These are phyloP conservation scores for Leptoteleia sp. DNA, from an alignment of 1,140 invertebrate genomes.

Conservation along the genomic window DNA sequence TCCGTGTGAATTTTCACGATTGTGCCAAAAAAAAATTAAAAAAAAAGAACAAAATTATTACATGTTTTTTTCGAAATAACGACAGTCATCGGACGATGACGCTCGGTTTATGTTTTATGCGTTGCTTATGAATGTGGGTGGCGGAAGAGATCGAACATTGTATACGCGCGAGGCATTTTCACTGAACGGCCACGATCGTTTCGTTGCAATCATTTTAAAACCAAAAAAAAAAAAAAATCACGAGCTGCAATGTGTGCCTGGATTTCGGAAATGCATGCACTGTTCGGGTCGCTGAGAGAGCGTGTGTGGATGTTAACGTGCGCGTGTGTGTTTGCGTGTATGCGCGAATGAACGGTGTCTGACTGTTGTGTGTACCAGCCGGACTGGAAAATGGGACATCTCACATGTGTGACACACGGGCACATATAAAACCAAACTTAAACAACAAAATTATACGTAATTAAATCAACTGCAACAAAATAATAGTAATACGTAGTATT, in stretches of 20 bases:
- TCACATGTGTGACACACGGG: conserved; percentile 67
- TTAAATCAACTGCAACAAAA: no score
- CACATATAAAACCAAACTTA: conserved; percentile 19
- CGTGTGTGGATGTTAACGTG: no score
- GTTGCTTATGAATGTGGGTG: conserved; percentile 46
- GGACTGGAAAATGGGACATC: conserved; percentile 34
- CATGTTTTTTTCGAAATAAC: no score
- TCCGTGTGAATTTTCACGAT: conserved; percentile 29
- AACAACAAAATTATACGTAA: no score
- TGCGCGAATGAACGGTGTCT: conserved; percentile 5
- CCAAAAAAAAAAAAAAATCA: no score
- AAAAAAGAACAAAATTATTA: no score
- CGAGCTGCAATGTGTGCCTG: conserved; percentile 18
- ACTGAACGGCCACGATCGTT: conserved; percentile 20
- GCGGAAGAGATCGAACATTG: conserved; percentile 23
- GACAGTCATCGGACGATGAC: conserved; percentile 19
- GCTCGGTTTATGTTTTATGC: conserved; percentile 2
- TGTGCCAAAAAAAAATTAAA: conserved; percentile 27
- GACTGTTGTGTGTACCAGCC: conserved; percentile 11
- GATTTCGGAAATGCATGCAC: conserved; percentile 39
- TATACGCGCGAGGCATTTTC: background rate
- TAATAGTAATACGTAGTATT: no score
- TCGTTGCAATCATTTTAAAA: background rate
- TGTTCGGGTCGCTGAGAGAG: conserved; percentile 18
- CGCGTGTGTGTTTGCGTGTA: conserved; percentile 18